These are phyloP conservation scores for Eciton burchellii DNA, from an alignment of 1,140 invertebrate species.

Conservation along the genomic window DNA sequence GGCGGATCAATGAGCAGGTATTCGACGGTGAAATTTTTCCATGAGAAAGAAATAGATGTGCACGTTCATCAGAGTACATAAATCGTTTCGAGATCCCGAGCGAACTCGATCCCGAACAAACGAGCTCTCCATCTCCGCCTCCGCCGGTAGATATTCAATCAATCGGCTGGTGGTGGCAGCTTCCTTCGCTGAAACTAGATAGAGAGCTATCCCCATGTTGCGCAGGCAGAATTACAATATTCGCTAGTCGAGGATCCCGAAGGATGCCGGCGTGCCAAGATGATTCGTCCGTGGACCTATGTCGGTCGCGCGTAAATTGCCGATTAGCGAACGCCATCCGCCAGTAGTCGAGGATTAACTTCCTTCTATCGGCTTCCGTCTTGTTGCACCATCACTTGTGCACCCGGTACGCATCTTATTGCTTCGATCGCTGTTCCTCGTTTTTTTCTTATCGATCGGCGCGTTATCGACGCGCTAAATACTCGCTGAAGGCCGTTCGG, in stretches of 20 bases:
- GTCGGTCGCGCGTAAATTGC: conserved; percentile 26
- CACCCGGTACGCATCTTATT: conserved; percentile 5
- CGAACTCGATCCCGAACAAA: conserved; percentile 43
- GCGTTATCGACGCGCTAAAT: not conserved
- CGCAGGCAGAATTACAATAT: conserved; percentile 40
- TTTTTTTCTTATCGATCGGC: not conserved
- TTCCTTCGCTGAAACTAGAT: conserved; percentile 65
- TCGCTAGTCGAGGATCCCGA: not conserved
- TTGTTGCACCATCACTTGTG: too few species aligned
- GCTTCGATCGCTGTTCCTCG: conserved; percentile 9
- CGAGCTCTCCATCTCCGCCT: conserved; percentile 68
- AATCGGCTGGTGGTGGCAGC: conserved; percentile 57
- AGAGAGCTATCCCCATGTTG: conserved; percentile 7
- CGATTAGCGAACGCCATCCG: conserved; percentile 1
- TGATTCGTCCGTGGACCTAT: conserved; percentile 5
- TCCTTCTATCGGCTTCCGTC: conserved; percentile 5
- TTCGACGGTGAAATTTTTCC: conserved; percentile 42
- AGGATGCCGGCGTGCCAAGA: not conserved
- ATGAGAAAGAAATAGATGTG: not conserved
- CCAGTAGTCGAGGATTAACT: conserved; percentile 30
- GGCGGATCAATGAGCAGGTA: conserved; percentile 3
- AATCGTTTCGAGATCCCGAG: conserved; percentile 7
- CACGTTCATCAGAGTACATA: conserved; percentile 55
- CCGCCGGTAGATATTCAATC: conserved; percentile 69
- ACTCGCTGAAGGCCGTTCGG: conserved; percentile 7